Evolutionary conservation across 2,888 invertebrate genomes (phyloP), one percentile per base, ranked within the genome.

Genomic region (Buathra laborator): DNA sequence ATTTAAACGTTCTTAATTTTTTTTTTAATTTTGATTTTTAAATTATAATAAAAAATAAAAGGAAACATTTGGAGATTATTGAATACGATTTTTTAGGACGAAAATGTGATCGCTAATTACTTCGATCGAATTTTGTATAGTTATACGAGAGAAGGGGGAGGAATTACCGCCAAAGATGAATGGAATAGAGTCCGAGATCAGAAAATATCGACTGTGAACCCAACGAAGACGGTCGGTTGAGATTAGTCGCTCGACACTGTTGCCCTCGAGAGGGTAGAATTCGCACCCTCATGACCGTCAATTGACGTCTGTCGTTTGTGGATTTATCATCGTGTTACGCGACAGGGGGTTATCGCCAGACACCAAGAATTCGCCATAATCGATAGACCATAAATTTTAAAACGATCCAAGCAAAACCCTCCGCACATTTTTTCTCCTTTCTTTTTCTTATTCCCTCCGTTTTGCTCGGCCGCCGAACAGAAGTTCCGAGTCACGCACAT

Each of bases 281-380:
- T 72, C 59, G 59, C 71, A 56, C 59, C 72, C 72, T 46, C 64
- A 66, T 67, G 62, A 74, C 37, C 53, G 53, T 44, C 53, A 70
- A 48, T 46, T 68, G 44, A 71, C 71, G 53, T 48, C 71, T 72
- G 81, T 84, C 77, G 43, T 46, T 68, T 24, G 48, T 75, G 59
- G 43, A 84, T 84, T 72, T 77, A 84, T 84, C 84, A 67, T 59
- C 71, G 62, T 75, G 62, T 79, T 53, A 32, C 51, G 53, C 59
- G 46, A 37, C 37, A 7, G 37, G 37, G 37, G 64, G 53, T 59
- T 59, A 44, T 59, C 48, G 9, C 19, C 37, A 29, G 68, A 59
- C 62, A 56, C 62, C 16, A 12, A 44, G 46, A 76, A 51, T 56
- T 12, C 64, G 37, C 48, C 48, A 78, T 14, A 71, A 44, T 32